phyloP scores from a whole-genome alignment of 1,140 invertebrate species.

The Nylanderia fulva region DNA sequence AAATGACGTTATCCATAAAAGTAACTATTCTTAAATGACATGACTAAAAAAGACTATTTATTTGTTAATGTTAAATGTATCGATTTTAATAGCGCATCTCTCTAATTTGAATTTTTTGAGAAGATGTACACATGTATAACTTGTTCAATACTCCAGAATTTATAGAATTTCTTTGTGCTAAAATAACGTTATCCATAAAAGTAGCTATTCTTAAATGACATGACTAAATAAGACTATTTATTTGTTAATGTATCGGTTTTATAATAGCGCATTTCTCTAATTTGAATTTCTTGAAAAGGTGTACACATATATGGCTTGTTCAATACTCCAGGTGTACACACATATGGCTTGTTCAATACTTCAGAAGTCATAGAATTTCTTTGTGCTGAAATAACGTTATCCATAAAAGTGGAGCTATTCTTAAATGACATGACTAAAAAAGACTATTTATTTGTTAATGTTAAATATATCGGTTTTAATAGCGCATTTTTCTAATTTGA shows the following conservation, averaged over 20 bases:
- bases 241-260: not conserved
- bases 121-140: not conserved
- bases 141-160: not conserved
- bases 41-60: slow-evolving; percentile 13
- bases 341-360: not conserved
- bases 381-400: not conserved
- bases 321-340: not conserved
- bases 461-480: not conserved
- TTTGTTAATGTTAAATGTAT: not conserved
- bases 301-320: not conserved
- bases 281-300: not conserved
- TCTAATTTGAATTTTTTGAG: not conserved
- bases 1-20: not conserved
- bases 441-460: not conserved
- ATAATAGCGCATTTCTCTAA: not conserved
- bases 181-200: not conserved
- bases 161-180: not conserved
- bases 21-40: not conserved
- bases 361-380: not conserved
- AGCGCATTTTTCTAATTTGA: not conserved
- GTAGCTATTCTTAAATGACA: no score
- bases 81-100: not conserved
- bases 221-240: no score
- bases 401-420: not conserved
- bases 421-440: not conserved